phyloP scores from a whole-genome alignment of 2,888 invertebrate species.

The Cenopis cana region DNA sequence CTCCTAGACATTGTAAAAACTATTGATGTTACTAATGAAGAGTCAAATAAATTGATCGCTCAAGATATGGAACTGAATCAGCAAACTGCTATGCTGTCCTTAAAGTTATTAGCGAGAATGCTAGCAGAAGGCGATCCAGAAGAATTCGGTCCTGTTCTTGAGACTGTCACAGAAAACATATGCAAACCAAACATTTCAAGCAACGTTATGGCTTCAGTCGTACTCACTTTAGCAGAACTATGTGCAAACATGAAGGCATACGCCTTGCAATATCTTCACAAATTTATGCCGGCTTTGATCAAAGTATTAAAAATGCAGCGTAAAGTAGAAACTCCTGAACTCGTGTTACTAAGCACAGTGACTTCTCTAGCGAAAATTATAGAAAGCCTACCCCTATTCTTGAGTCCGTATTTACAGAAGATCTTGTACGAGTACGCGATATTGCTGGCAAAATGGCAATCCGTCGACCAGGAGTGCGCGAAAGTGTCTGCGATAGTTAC shows the following conservation, averaged over 20 bases:
- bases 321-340: slow-evolving; percentile 84
- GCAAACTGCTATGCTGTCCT: slow-evolving; percentile 92
- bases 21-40: slow-evolving; percentile 72
- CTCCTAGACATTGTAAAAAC: slow-evolving; percentile 86
- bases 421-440: slow-evolving; percentile 87
- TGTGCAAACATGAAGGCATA: slow-evolving; percentile 90
- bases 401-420: slow-evolving; percentile 93
- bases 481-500: slow-evolving; percentile 83
- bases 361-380: slow-evolving; percentile 93
- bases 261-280: slow-evolving; percentile 89
- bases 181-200: slow-evolving; percentile 80
- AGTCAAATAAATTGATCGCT: slow-evolving; percentile 60
- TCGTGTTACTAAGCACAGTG: slow-evolving; percentile 89
- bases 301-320: slow-evolving; percentile 87
- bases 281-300: slow-evolving; percentile 91
- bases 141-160: slow-evolving; percentile 89
- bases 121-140: slow-evolving; percentile 88
- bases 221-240: slow-evolving; percentile 92
- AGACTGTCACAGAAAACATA: slow-evolving; percentile 87
- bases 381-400: slow-evolving; percentile 91
- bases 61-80: slow-evolving; percentile 89
- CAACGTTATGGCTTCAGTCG: slow-evolving; percentile 89
- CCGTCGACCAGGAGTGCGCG: slow-evolving; percentile 74
- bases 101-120: slow-evolving; percentile 92
- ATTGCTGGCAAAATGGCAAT: slow-evolving; percentile 82